Evolutionary conservation across 2,113 vertebrate genomes (phyloP).

Genomic region (Lophochroa leadbeateri): DNA sequence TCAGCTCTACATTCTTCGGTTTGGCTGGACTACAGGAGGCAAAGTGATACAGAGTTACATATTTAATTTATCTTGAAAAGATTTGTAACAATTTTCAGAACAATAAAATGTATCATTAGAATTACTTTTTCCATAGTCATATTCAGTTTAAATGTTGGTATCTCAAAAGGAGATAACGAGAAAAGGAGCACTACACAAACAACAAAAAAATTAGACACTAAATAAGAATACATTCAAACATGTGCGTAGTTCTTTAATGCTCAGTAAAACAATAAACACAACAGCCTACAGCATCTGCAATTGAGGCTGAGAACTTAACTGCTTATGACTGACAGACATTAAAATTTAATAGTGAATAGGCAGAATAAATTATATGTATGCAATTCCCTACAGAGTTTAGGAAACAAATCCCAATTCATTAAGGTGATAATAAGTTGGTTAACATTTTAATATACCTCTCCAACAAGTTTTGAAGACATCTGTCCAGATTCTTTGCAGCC

Average conservation of each 20-base stretch:
- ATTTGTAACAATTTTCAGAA: background rate
- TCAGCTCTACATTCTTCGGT: conserved; percentile 79
- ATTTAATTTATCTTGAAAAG: background rate
- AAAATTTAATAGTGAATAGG: conserved; percentile 19
- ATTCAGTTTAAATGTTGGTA: background rate
- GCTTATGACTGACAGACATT: conserved; percentile 21
- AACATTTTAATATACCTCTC: conserved; percentile 38
- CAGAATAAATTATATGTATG: conserved; percentile 25
- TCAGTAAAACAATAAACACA: background rate
- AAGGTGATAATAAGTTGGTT: conserved; percentile 61
- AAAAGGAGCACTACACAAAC: background rate
- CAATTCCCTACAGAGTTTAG: conserved; percentile 47
- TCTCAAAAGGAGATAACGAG: background rate
- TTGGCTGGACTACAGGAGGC: conserved; percentile 75
- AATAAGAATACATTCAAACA: background rate
- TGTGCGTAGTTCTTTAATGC: background rate
- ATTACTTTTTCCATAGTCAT: background rate
- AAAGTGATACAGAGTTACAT: conserved; percentile 36
- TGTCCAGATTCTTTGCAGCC: background rate
- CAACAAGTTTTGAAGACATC: conserved; percentile 23
- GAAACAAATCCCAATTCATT: conserved; percentile 59
- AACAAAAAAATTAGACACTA: background rate
- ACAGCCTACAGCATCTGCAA: conserved; percentile 23
- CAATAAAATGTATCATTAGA: background rate
- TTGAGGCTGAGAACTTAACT: background rate